These are phyloP conservation scores for fruit fly (Drosophila melanogaster) DNA, from an alignment of 1,140 invertebrate genomes.

Conservation along the genomic window Release_6_plus_ISO1_MT NT_033777.3:4974501-4975000, in stretches of 20 bases:
- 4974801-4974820: no score
- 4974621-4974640: constrained; percentile 68
- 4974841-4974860: no score
- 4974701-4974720: constrained; percentile 71
- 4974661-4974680: constrained; percentile 40
- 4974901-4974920: no score
- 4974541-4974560: constrained; percentile 24
- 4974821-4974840: no score
- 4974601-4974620: constrained; percentile 36
- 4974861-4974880: no score
- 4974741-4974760: constrained; percentile 60
- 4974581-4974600: constrained; percentile 51
- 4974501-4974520: background rate
- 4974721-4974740: constrained; percentile 65
- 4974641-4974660: constrained; percentile 59
- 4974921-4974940: no score
- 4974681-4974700: constrained; percentile 56
- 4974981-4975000: no score
- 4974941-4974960: no score
- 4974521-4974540: background rate
- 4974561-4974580: constrained; percentile 71
- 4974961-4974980: no score
- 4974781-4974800: constrained; percentile 1
- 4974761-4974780: constrained; percentile 34
- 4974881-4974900: no score